Evolutionary conservation across 2,113 vertebrate species (phyloP).

Genomic region (Phasianus colchicus): DNA sequence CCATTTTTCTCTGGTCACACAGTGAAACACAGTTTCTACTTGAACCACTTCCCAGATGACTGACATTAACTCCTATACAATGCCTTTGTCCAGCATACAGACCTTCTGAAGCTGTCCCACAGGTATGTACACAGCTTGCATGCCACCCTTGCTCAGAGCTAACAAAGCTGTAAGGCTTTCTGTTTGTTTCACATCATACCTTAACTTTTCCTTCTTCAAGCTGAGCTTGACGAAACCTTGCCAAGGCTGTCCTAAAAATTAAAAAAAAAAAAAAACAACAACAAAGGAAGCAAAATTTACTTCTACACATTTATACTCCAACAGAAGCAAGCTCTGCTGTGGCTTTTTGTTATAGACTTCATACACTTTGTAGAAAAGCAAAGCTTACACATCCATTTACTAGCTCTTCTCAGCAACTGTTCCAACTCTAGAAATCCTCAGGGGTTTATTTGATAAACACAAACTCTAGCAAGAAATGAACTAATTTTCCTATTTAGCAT

Average conservation of each 20-base stretch:
- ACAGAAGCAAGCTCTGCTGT: neutral
- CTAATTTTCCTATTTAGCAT: neutral
- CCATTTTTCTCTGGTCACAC: neutral
- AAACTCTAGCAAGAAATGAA: neutral
- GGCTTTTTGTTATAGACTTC: neutral
- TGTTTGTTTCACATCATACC: constrained; percentile 73
- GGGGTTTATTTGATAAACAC: neutral
- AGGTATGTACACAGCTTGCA: accelerated
- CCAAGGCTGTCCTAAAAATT: constrained; percentile 92
- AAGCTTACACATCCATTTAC: neutral
- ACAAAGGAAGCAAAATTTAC: neutral
- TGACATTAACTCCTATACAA: neutral
- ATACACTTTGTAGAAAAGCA: neutral
- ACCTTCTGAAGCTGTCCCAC: no score
- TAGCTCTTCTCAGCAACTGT: neutral
- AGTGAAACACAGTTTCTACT: neutral
- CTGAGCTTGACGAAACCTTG: constrained; percentile 96
- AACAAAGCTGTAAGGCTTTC: neutral
- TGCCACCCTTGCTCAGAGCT: neutral
- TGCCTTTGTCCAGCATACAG: accelerated
- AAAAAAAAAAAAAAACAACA: neutral
- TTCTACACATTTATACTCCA: neutral
- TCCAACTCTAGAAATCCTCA: neutral
- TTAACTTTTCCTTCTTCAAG: constrained; percentile 96
- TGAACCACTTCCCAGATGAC: no score